Conservation (phyloP, 2,888 invertebrate species). For the Uloborus plumipes region DNA sequence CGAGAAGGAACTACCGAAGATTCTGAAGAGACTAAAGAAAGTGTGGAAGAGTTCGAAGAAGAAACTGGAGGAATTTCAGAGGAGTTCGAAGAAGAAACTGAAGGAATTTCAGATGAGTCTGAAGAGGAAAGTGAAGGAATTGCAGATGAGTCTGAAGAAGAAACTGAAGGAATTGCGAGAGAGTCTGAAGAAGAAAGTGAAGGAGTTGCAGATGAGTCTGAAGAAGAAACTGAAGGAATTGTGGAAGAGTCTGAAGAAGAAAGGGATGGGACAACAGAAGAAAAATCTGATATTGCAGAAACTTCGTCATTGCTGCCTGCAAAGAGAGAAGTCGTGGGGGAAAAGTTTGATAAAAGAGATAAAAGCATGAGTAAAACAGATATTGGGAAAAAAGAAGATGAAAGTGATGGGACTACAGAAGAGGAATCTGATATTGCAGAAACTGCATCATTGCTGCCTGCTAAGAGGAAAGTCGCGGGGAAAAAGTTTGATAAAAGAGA, state of each 20-base stretch:
- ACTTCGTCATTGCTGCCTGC: not conserved
- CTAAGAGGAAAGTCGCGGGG: not conserved
- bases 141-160: not conserved
- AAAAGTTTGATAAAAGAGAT: not conserved
- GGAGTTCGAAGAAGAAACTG: not conserved
- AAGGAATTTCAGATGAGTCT: not conserved
- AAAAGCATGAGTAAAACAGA: not conserved
- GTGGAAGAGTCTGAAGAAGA: not conserved
- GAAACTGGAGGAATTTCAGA: not conserved
- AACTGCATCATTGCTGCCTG: not conserved
- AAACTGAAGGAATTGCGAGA: not conserved
- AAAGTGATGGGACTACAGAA: no score
- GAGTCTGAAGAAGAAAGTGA: not conserved
- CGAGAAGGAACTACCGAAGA: not conserved
- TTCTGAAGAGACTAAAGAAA: not conserved
- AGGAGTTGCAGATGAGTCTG: not conserved
- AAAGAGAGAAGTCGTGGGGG: not conserved
- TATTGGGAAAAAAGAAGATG: no score
- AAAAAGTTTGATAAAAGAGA: not conserved
- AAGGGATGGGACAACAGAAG: not conserved
- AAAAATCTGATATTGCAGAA: not conserved
- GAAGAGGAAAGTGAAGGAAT: not conserved
- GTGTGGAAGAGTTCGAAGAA: not conserved
- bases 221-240: not conserved
- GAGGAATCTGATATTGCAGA: not conserved